Base-by-base conservation (phyloP, 23 tunicate genomes). In the Styela clava region DNA sequence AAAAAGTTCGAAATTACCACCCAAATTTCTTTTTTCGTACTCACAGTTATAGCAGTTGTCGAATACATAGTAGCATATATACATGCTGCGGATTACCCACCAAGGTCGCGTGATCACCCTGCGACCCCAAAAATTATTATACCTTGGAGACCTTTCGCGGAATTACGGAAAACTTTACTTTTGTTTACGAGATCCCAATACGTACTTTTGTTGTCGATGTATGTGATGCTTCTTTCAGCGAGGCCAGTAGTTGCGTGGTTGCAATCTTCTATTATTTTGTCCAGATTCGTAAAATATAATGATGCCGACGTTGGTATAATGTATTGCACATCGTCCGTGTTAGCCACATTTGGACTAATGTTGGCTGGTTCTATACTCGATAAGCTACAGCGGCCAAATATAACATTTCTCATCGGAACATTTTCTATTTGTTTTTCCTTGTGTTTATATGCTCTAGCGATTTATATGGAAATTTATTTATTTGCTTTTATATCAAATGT, bases 131-230 rank as follows among this genome's bases (percentile, higher is more conserved):
- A 71, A 29, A 31, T 22, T 3, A 3, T 16, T 2, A 71, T 19
- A 71, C 34, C 24, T 21, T 71, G 5, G 5, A 71, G 34, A 12
- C 7, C 29, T 28, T 18, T 32, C 16, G 34, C 32, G 5, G 77
- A 29, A 30, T 2, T 71, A 30, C 5, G 29, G 16, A 35, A 34
- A 16, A 71, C 29, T 32, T 33, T 71, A 16, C 5, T 2, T 21
- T 30, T 71, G 23, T 71, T 71, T 35, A 71, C 27, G 34, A 71
- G 29, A 19, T 33, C 35, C 3, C 77, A 71, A 30, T 71, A 71
- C 29, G 35, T 19, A 3, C 34, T 71, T 21, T 34, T 71, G 32
- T 29, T 71, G 35, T 16, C 29, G 34, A 71, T 71, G 77, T 71
- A 71, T 30, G 37, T 71, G 35, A 16, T 71, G 23, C 32, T 71